Conservation (phyloP, 2,888 invertebrate species). For the Cetonia aurata region DNA sequence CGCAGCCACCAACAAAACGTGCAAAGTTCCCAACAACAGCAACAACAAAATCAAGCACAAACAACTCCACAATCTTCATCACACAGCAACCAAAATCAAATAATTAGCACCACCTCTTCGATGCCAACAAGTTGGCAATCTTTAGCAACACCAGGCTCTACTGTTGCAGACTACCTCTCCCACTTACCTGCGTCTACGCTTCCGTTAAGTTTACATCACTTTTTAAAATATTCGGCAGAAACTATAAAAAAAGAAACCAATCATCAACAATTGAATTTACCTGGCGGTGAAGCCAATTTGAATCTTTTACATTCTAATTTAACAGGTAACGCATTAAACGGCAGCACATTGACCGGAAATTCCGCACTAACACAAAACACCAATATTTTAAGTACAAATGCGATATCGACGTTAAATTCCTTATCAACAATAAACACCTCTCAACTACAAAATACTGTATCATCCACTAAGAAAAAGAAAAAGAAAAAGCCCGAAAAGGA, state of each 20-base stretch:
- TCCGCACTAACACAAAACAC: slow-evolving; percentile 48
- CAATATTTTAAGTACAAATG: slow-evolving; percentile 66
- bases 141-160: slow-evolving; percentile 75
- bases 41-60: slow-evolving; percentile 52
- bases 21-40: slow-evolving; percentile 51
- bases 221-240: slow-evolving; percentile 85
- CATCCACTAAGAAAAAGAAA: slow-evolving; percentile 81
- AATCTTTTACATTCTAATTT: slow-evolving; percentile 59
- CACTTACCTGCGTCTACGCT: slow-evolving; percentile 80
- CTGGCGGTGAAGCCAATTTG: slow-evolving; percentile 57
- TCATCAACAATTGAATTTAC: slow-evolving; percentile 62
- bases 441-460: slow-evolving; percentile 60
- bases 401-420: slow-evolving; percentile 68
- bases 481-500: slow-evolving; percentile 83
- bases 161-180: slow-evolving; percentile 87
- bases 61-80: slow-evolving; percentile 47
- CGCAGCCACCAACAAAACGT: slow-evolving; percentile 51
- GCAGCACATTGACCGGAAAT: slow-evolving; percentile 62
- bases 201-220: slow-evolving; percentile 85
- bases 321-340: slow-evolving; percentile 55
- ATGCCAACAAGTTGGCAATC: slow-evolving; percentile 79
- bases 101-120: slow-evolving; percentile 65
- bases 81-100: slow-evolving; percentile 62
- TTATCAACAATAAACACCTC: slow-evolving; percentile 66
- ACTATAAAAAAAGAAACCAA: slow-evolving; percentile 80